Evolutionary conservation across 2,797 vertebrate species (phyloP).

Genomic region (Peromyscus aztecus): DNA sequence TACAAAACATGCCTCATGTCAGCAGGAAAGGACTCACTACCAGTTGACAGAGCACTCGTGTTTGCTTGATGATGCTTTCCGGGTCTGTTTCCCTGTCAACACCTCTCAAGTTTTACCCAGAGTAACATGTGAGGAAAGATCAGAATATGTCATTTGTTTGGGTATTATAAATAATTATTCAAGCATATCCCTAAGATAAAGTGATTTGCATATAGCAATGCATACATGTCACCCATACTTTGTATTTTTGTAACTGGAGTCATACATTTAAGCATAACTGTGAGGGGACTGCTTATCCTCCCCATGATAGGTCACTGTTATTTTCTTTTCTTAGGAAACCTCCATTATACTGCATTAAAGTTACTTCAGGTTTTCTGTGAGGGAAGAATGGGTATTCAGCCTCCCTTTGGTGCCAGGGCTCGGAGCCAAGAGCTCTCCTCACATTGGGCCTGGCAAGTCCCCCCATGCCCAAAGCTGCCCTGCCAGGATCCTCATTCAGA

Average conservation of each 20-base stretch:
- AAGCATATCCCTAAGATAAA: background rate
- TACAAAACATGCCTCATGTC: background rate
- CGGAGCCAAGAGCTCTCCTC: background rate
- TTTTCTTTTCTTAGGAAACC: background rate
- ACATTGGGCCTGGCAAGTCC: no score
- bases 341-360: background rate
- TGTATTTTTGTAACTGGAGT: background rate
- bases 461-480: background rate
- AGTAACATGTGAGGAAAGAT: background rate
- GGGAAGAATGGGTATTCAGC: background rate
- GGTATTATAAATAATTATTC: background rate
- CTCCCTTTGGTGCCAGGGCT: background rate
- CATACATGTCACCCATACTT: accelerated
- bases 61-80: background rate
- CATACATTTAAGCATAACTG: background rate
- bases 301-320: background rate
- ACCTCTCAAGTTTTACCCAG: background rate
- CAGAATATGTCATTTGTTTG: background rate
- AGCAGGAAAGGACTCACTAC: background rate
- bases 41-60: background rate
- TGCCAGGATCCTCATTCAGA: background rate
- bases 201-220: background rate
- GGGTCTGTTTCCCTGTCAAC: background rate
- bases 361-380: background rate
- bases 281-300: background rate